Evolutionary conservation across 2,113 vertebrate species (phyloP).

Genomic region (Misgurnus anguillicaudatus): DNA sequence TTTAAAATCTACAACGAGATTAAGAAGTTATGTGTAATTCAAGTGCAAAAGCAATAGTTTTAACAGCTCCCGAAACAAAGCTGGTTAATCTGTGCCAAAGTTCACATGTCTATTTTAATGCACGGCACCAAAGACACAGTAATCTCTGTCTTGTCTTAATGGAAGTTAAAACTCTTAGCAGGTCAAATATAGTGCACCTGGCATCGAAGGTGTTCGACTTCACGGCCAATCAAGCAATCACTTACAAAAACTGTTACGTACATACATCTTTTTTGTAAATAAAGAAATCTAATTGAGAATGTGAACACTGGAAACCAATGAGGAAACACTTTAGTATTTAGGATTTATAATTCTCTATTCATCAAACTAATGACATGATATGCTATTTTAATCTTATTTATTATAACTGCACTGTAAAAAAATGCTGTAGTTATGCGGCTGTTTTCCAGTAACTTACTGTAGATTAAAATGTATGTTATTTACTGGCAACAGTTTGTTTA

Average conservation of each 20-base stretch:
- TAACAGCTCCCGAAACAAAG: conserved; percentile 27
- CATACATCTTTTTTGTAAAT: not conserved
- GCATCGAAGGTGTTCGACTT: not conserved
- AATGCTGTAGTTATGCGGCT: no score
- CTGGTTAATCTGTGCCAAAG: conserved; percentile 30
- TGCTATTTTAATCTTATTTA: no score
- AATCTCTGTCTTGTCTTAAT: conserved; percentile 68
- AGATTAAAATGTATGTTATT: no score
- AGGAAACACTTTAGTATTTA: no score
- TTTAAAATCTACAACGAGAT: conserved; percentile 14
- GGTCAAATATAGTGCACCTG: conserved; percentile 57
- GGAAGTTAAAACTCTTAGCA: conserved; percentile 68
- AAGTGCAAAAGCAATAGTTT: conserved; percentile 25
- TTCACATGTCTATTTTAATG: conserved; percentile 33
- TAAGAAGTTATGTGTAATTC: not conserved
- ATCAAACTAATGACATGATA: no score
- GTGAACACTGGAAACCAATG: no score
- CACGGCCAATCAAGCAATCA: not conserved
- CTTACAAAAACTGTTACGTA: not conserved
- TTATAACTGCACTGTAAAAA: no score
- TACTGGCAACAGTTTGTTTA: no score
- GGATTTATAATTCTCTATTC: no score
- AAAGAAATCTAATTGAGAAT: no score
- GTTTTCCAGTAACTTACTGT: no score
- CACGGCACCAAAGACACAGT: conserved; percentile 53